phyloP scores from a whole-genome alignment of 2,113 vertebrate species.

The Tyrannus savana region DNA sequence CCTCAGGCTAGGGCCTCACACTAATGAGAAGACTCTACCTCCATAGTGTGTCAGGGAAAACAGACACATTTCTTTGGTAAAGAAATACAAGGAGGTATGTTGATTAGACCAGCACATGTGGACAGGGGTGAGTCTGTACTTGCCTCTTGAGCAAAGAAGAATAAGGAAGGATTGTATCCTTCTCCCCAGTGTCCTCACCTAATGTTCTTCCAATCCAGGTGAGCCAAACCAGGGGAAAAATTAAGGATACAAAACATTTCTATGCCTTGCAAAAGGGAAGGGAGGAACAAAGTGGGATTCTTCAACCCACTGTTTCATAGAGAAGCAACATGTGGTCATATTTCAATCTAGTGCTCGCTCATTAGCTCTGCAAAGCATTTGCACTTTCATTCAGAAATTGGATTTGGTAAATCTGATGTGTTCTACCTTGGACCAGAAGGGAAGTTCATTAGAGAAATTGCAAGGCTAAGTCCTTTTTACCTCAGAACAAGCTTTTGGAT shows the following conservation, averaged over 20 bases:
- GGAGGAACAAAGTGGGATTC: background rate
- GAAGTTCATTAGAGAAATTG: constrained; percentile 37
- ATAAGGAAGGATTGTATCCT: background rate
- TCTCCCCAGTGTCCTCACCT: background rate
- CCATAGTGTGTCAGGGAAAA: background rate
- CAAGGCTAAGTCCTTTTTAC: background rate
- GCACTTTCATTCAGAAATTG: background rate
- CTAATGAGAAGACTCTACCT: background rate
- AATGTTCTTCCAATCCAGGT: background rate
- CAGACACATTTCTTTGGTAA: too few species aligned
- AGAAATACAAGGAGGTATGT: background rate
- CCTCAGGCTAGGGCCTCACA: background rate
- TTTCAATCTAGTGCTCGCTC: background rate
- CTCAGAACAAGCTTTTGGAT: constrained; percentile 6
- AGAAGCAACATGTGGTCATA: background rate
- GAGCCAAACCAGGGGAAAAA: background rate
- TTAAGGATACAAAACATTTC: background rate
- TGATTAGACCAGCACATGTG: background rate
- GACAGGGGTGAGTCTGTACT: background rate
- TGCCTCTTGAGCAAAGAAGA: background rate
- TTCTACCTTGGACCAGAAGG: background rate
- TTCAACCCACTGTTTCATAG: background rate
- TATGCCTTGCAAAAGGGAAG: background rate
- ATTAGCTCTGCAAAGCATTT: background rate
- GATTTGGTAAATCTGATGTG: background rate